These are phyloP conservation scores for Melanotaenia boesemani DNA, from an alignment of 2,797 vertebrate genomes.

Conservation along the genomic window DNA sequence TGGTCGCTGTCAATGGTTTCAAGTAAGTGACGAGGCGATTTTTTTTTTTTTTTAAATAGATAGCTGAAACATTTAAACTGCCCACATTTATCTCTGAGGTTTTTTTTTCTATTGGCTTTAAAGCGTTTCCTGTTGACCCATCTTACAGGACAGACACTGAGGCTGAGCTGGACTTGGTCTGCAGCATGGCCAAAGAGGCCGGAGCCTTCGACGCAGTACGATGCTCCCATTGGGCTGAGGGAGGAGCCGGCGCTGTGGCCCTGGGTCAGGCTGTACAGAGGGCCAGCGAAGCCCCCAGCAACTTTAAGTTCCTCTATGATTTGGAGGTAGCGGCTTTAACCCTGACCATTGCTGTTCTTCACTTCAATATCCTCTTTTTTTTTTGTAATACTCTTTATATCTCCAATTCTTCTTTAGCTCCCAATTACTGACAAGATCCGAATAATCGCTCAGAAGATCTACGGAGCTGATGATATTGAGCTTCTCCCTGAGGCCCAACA, in stretches of 20 bases:
- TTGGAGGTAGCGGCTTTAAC: constrained; percentile 82
- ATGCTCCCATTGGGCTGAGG: constrained; percentile 95
- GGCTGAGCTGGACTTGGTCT: constrained; percentile 90
- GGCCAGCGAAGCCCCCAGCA: constrained; percentile 87
- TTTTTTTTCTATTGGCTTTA: too few relatives aligned
- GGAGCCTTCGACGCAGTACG: constrained; percentile 93
- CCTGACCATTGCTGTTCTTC: neutral
- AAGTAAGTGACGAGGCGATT: constrained; percentile 86
- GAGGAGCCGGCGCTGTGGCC: constrained; percentile 89
- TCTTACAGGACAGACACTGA: constrained; percentile 89
- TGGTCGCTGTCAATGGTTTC: constrained; percentile 96
- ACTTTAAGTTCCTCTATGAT: constrained; percentile 93
- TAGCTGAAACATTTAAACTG: neutral
- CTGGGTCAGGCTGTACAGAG: constrained; percentile 90
- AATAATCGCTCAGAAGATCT: constrained; percentile 95
- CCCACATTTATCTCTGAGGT: neutral
- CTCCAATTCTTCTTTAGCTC: constrained; percentile 78
- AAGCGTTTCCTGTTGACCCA: neutral
- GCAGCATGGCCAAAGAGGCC: constrained; percentile 86
- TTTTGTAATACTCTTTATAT: neutral
- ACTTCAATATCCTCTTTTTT: neutral
- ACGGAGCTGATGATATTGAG: constrained; percentile 94
- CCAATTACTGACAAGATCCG: constrained; percentile 93
- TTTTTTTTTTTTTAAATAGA: too few relatives aligned
- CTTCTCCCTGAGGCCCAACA: constrained; percentile 93